Conservation (phyloP, 2,888 invertebrate species). For the Mythimna ferrago region DNA sequence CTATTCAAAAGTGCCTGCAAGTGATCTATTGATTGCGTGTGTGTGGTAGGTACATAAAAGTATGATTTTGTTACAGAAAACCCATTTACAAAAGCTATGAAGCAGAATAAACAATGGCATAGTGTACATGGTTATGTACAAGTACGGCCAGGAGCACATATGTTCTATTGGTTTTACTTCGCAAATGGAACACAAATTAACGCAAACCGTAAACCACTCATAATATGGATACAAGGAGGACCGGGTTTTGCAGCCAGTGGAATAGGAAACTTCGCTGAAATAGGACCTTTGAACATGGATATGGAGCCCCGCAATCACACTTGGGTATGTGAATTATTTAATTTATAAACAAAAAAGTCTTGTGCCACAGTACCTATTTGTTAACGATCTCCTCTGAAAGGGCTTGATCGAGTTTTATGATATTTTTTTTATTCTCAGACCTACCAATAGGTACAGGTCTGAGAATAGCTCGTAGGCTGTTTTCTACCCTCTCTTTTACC, state of each 20-base stretch:
- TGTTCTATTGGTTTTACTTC: constrained; percentile 97
- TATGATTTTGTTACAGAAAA: constrained; percentile 58
- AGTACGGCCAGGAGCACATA: constrained; percentile 93
- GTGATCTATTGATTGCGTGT: too few relatives aligned
- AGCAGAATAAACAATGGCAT: constrained; percentile 54
- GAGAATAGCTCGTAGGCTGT: too few relatives aligned
- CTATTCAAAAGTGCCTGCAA: too few relatives aligned
- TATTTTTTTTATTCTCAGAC: too few relatives aligned
- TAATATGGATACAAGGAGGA: constrained; percentile 97
- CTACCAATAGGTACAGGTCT: too few relatives aligned
- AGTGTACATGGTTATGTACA: constrained; percentile 92
- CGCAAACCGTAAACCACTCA: constrained; percentile 92
- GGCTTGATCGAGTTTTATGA: too few relatives aligned
- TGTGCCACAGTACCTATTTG: too few relatives aligned
- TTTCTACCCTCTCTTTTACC: too few relatives aligned
- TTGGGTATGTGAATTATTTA: constrained; percentile 91
- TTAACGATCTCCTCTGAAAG: too few relatives aligned
- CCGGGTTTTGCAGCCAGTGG: constrained; percentile 96
- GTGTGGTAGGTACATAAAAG: too few relatives aligned
- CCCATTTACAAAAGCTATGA: constrained; percentile 76
- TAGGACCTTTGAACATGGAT: constrained; percentile 94
- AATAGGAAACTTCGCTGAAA: constrained; percentile 96
- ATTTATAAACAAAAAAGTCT: too few relatives aligned
- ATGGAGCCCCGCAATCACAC: constrained; percentile 93
- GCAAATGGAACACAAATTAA: constrained; percentile 91